Conservation (phyloP, 2,113 vertebrate species). For the Indicator maculatus region DNA sequence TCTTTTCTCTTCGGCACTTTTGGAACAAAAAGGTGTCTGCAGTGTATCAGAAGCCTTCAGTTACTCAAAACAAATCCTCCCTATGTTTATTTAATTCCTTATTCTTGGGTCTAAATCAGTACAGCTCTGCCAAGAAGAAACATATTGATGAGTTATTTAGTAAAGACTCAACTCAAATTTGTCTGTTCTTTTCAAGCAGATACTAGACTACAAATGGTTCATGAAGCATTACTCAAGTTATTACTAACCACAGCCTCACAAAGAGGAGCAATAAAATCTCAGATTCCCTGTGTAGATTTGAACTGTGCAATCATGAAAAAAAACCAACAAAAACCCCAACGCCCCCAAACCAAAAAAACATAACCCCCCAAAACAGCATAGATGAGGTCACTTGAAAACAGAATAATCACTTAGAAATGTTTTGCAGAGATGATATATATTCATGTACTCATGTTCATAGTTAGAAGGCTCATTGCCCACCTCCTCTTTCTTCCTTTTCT, state of each 20-base stretch:
- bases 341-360: too few relatives aligned
- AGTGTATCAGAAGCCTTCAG: background rate
- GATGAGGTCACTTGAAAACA: background rate
- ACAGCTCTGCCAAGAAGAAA: background rate
- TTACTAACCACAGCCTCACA: background rate
- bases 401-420: background rate
- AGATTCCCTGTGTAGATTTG: background rate
- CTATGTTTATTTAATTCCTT: background rate
- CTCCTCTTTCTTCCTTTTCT: too few relatives aligned
- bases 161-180: background rate
- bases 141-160: background rate
- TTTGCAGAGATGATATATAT: background rate
- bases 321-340: background rate
- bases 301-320: background rate
- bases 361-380: too few relatives aligned
- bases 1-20: background rate
- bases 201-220: background rate
- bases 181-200: background rate
- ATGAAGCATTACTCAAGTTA: background rate
- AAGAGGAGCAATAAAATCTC: conserved; percentile 38
- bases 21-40: background rate
- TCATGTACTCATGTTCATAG: background rate
- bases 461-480: background rate
- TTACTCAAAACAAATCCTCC: background rate
- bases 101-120: background rate